These are phyloP conservation scores for Pseudochaenichthys georgianus DNA, from an alignment of 2,797 vertebrate genomes.

Conservation along the genomic window DNA sequence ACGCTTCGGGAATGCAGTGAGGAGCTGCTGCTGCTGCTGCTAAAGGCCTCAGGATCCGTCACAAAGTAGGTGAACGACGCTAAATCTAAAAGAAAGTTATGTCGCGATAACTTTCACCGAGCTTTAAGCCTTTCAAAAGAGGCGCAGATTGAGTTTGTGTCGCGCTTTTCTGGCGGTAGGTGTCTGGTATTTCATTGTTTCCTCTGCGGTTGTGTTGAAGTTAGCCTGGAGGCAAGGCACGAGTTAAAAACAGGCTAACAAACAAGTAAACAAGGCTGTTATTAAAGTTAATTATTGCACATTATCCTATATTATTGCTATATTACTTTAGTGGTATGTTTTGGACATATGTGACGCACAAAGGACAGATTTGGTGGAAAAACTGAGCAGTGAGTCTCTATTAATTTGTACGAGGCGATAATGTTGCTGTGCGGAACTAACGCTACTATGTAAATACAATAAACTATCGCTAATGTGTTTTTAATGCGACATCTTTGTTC, in stretches of 20 bases:
- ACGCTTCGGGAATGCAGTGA: slow-evolving; percentile 74
- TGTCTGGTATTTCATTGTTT: slow-evolving; percentile 36
- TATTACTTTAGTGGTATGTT: slow-evolving; percentile 12
- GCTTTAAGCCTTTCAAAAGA: background rate
- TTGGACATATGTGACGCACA: slow-evolving; percentile 26
- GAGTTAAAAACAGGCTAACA: slow-evolving; percentile 62
- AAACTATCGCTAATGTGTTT: background rate
- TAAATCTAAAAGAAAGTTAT: slow-evolving; percentile 47
- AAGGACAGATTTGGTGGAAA: slow-evolving; percentile 23
- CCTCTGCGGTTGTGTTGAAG: slow-evolving; percentile 51
- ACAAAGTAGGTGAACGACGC: slow-evolving; percentile 81
- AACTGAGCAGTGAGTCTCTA: background rate
- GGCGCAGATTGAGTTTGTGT: background rate
- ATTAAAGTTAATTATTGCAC: slow-evolving; percentile 46
- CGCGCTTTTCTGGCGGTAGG: slow-evolving; percentile 29
- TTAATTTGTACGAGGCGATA: slow-evolving; percentile 5
- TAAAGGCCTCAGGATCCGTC: slow-evolving; percentile 80
- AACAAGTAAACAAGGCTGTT: slow-evolving; percentile 66
- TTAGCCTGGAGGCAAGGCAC: slow-evolving; percentile 69
- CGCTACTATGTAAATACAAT: background rate
- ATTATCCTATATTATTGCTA: slow-evolving; percentile 22
- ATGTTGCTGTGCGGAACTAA: background rate
- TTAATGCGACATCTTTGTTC: background rate
- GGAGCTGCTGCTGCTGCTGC: slow-evolving; percentile 53
- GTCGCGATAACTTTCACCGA: slow-evolving; percentile 34